Conservation (phyloP, 2,113 vertebrate genomes). For the Madoqua kirkii region DNA sequence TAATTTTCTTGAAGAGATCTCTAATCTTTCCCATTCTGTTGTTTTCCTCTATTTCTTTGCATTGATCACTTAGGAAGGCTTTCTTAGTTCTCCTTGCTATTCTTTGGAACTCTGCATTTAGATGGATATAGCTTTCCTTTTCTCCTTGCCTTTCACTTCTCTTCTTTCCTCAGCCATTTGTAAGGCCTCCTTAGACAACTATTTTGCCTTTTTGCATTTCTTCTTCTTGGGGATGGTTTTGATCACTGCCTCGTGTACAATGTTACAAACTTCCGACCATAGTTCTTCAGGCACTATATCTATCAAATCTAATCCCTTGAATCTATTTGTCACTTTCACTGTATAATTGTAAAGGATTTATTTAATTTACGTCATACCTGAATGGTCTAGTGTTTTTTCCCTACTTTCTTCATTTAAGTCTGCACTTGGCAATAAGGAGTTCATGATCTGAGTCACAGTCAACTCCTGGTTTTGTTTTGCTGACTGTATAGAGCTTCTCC, state of each 20-base stretch:
- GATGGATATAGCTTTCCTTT: not conserved
- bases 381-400: not conserved
- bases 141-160: not conserved
- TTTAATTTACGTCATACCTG: not conserved
- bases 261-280: accelerated
- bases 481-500: not conserved
- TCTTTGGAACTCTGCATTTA: not conserved
- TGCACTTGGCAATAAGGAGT: not conserved
- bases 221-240: not conserved
- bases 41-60: not conserved
- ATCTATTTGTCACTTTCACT: not conserved
- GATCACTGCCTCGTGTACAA: not conserved
- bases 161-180: not conserved
- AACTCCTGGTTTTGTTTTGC: not conserved
- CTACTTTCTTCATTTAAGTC: not conserved
- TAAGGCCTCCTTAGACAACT: not conserved
- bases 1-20: not conserved
- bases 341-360: not conserved
- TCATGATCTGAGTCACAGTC: not conserved
- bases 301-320: not conserved
- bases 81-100: not conserved
- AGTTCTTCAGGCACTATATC: not conserved
- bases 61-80: not conserved
- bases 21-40: not conserved
- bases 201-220: not conserved